Conservation (phyloP, 2,888 invertebrate species). For the Selenia dentaria region DNA sequence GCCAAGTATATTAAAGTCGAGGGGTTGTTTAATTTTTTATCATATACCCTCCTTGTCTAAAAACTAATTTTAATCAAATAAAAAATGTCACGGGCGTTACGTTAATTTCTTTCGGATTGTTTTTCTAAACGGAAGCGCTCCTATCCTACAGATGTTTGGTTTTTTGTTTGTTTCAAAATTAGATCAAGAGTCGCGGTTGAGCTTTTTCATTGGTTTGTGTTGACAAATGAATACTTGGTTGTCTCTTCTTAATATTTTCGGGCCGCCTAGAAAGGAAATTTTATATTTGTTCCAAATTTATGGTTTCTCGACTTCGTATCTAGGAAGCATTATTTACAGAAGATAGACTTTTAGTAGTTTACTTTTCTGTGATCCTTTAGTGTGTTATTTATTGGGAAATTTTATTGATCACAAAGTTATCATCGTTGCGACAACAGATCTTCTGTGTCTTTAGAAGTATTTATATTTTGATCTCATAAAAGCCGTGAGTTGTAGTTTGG, state of each 20-base stretch:
- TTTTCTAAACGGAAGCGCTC: slow-evolving; percentile 55
- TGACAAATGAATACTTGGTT: slow-evolving; percentile 54
- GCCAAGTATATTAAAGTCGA: no score
- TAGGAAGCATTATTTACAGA: slow-evolving; percentile 53
- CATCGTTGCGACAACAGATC: no score
- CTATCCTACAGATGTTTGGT: slow-evolving; percentile 53
- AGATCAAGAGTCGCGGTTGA: slow-evolving; percentile 44
- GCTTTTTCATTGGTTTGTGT: slow-evolving; percentile 44
- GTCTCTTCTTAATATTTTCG: slow-evolving; percentile 53
- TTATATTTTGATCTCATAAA: no score
- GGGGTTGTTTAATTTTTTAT: slow-evolving; percentile 27
- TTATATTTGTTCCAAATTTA: slow-evolving; percentile 57
- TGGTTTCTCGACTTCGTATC: slow-evolving; percentile 35
- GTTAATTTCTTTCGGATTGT: slow-evolving; percentile 50
- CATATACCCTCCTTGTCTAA: slow-evolving; percentile 23
- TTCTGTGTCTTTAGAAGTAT: no score
- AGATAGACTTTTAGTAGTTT: slow-evolving; percentile 19
- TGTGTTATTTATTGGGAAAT: slow-evolving; percentile 21
- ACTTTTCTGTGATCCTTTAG: slow-evolving; percentile 20
- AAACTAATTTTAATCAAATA: slow-evolving; percentile 38
- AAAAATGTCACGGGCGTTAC: slow-evolving; percentile 43
- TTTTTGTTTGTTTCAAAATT: slow-evolving; percentile 48
- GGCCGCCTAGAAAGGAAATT: slow-evolving; percentile 49
- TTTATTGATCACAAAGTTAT: slow-evolving; percentile 1
- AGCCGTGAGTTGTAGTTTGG: no score